These are phyloP conservation scores for Diaprepes abbreviatus DNA, from an alignment of 2,888 invertebrate genomes.

Conservation along the genomic window DNA sequence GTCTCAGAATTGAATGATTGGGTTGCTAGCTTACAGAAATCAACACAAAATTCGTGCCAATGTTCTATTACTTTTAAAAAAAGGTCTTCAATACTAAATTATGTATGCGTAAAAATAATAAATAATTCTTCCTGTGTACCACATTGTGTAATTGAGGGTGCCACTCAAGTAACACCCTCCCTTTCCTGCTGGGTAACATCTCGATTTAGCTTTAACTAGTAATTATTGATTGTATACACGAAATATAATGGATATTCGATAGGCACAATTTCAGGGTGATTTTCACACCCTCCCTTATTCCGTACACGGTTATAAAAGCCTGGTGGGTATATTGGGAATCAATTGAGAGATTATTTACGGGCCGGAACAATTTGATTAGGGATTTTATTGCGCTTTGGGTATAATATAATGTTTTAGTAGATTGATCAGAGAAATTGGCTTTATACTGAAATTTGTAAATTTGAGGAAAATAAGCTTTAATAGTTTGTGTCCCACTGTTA, in stretches of 20 bases:
- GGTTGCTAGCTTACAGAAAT: no score
- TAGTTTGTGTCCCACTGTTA: no score
- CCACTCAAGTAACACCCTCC: constrained; percentile 27
- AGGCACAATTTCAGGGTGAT: constrained; percentile 45
- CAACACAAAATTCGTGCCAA: no score
- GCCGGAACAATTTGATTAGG: constrained; percentile 33
- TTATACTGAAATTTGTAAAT: no score
- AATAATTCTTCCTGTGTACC: not conserved
- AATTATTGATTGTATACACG: constrained; percentile 51
- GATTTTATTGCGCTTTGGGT: not conserved
- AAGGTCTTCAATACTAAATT: no score
- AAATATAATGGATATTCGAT: constrained; percentile 40
- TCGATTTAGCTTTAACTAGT: constrained; percentile 50
- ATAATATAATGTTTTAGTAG: not conserved
- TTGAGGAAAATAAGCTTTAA: no score
- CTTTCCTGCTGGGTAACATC: constrained; percentile 47
- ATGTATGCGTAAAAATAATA: no score
- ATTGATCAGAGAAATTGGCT: not conserved
- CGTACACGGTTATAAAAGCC: constrained; percentile 19
- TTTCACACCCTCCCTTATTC: constrained; percentile 44
- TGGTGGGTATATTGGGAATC: constrained; percentile 23
- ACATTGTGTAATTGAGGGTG: constrained; percentile 18
- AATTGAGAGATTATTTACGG: constrained; percentile 35
- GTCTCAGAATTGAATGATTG: no score
- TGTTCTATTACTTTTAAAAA: no score